Base-by-base conservation (phyloP, 2,888 invertebrate species). In the Tenthredo livida region DNA sequence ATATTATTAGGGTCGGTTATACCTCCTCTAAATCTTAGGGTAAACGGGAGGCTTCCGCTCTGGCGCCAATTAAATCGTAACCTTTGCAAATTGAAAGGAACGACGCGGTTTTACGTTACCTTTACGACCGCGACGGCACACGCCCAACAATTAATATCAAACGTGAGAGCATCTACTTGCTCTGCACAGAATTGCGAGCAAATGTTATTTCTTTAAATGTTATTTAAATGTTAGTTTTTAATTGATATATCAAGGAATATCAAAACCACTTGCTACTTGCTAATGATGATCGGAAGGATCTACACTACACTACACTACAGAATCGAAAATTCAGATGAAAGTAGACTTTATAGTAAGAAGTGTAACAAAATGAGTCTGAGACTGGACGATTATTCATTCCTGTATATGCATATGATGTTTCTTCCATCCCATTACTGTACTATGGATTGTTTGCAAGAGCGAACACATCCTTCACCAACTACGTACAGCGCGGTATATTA, bases 1-100 rank as follows among this genome's bases (percentile, higher is more conserved):
- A 54, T 33, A 77, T 77, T 77, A 54, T 77, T 47, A 77, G 77
- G 77, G 47, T 40, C 77, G 77, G 29, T 77, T 54, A 77, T 77
- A 54, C 77, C 5, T 77, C n/a, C 77, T 77, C 77, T 77, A 77
- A 77, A 77, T 77, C 77, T 54, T 29, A 77, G 77, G 67, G 54
- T 77, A 77, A 77, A 77, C 77, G 15, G 17, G 6, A 29, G 17
- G 77, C 77, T 77, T 50, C 77, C 77, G 77, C 77, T 77, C 50
- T 54, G 9, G 54, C 50, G 77, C 77, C 77, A 77, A 77, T 77
- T 77, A 77, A 77, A 77, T 77, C 50, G 77, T 77, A 77, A 77
- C 77, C 50, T 50, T 77, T 77, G 50, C 50, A 50, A 77, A 77
- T 50, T 50, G 77, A 50, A 50, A 50, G 77, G 40, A 77, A 50